Evolutionary conservation across 2,113 vertebrate species (phyloP).

Genomic region (Eulacestoma nigropectus): DNA sequence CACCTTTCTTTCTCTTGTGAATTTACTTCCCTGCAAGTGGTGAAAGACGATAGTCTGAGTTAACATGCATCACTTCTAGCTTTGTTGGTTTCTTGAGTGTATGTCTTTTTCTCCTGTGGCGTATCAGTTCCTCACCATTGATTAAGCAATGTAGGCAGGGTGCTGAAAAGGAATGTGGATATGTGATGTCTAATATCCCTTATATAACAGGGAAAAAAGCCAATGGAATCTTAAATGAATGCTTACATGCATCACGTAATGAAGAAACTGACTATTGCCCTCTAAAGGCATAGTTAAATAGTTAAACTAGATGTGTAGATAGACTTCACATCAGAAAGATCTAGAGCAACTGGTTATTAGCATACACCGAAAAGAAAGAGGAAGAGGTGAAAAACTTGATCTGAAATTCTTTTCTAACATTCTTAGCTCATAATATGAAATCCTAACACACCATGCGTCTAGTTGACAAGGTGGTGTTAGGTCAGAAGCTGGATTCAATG

Average conservation of each 20-base stretch:
- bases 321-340: neutral
- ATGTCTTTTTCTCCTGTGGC: neutral
- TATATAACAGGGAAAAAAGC: neutral
- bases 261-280: neutral
- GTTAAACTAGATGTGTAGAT: neutral
- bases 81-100: neutral
- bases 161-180: neutral
- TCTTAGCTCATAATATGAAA: neutral
- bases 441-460: neutral
- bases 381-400: neutral
- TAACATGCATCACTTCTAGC: accelerated
- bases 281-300: neutral
- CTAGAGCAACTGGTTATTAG: neutral
- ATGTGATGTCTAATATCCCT: neutral
- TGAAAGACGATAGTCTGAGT: neutral
- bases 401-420: neutral
- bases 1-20: neutral
- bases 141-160: neutral
- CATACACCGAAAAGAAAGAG: neutral
- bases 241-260: neutral
- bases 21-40: neutral
- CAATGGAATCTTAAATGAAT: neutral
- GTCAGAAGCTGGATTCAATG: neutral
- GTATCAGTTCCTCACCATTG: neutral
- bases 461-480: neutral